Evolutionary conservation across 1,140 invertebrate genomes (phyloP), one percentile per base, ranked within the genome.

Genomic region (Drosophila mauritiana): DNA sequence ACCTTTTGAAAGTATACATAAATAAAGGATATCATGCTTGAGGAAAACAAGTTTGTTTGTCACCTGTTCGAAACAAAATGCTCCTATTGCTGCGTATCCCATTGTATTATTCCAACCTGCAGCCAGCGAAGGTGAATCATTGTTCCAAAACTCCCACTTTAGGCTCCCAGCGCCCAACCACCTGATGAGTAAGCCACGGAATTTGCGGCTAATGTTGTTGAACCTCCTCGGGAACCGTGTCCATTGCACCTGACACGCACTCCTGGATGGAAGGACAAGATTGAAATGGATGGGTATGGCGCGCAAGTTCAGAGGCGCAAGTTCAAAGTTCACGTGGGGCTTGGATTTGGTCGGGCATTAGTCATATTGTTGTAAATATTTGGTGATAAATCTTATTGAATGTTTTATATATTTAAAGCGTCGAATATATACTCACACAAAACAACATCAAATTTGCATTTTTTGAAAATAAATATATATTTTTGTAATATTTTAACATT

Each of bases 291-390:
- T 37, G 11, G 36, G 54, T 8, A n/a, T 17, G 43, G 39, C 20
- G 34, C 17, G 25, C 25, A 63, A 58, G 58, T 77, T 80, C 78
- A 80, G 48, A 80, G 48, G 22, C 43, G 36, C 64, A 46, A 46
- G 78, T 75, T 80, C 78, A 80, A 80, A 78, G 78, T 80, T 80
- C 76, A 61, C 55, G 46, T 45, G 12, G 51, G 39, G 37, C 43
- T 56, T 61, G 43, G 20, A 12, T 62, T 11, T 22, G 36, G 10
- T n/a, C 4, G 25, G 12, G 25, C 42, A 65, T 61, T 72, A 56
- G 34, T 72, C 59, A 76, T 72, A 42, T 62, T 31, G 37, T 31
- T 43, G 2, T 22, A 22, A 22, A 22, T n/a, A 39, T 39, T 13
- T 39, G 27, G 7, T 31, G 27, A 7, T 31, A 31, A 10, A 8